These are phyloP conservation scores for Pachyramphus minor DNA, from an alignment of 2,113 vertebrate species.

Conservation along the genomic window DNA sequence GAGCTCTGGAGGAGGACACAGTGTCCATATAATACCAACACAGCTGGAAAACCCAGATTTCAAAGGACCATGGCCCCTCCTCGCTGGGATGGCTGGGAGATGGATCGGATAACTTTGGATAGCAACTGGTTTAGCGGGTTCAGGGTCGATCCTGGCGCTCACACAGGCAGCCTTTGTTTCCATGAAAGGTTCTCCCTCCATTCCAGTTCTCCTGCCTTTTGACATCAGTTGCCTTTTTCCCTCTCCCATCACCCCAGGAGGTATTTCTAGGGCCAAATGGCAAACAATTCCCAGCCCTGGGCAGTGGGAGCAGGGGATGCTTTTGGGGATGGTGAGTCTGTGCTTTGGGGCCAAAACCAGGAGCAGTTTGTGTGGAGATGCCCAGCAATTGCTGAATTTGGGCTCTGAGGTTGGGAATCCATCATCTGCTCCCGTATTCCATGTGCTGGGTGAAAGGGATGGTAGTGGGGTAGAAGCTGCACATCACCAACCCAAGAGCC, in stretches of 20 bases:
- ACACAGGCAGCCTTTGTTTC: background rate
- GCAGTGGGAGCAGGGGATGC: rapidly evolving
- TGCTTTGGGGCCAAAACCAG: background rate
- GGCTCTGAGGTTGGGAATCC: background rate
- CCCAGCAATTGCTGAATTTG: background rate
- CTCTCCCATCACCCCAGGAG: background rate
- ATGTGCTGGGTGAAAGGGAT: background rate
- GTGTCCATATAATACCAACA: rapidly evolving
- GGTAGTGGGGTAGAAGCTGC: background rate
- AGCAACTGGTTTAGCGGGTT: background rate
- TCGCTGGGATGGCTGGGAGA: rapidly evolving
- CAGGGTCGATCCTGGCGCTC: rapidly evolving
- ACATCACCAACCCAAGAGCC: background rate
- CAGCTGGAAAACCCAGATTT: background rate
- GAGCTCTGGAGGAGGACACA: background rate
- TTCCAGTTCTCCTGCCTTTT: background rate
- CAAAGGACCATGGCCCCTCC: background rate
- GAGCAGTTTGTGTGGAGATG: background rate
- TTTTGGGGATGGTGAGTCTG: background rate
- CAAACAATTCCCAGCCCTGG: background rate
- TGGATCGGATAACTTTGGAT: rapidly evolving
- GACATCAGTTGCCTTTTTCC: background rate
- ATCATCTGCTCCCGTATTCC: background rate
- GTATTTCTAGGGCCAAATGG: background rate
- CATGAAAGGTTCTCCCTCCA: background rate